Evolutionary conservation across 1,140 invertebrate species (phyloP), one percentile per base, ranked within the genome.

Genomic region (Physella acuta): DNA sequence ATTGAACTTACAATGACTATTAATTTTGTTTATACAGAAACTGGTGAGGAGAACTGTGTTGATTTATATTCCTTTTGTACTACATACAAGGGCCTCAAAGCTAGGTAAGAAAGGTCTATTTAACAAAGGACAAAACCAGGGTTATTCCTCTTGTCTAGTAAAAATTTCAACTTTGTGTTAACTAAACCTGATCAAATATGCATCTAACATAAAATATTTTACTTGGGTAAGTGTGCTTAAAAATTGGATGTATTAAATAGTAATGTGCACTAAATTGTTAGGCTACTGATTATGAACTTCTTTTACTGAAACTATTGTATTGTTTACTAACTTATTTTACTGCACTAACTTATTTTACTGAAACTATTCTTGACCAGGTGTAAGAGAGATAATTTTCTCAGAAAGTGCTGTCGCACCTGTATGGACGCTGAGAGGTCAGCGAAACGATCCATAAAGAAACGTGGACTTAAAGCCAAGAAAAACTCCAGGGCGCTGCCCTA

Each of bases 21-120:
- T n/a, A n/a, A n/a, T n/a, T n/a, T n/a, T n/a, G n/a, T n/a, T n/a
- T n/a, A 3, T 33, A 5, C 64, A 66, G 64, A 66, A 26, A 37
- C 36, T 1, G 0, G 33, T 4, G 64, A 56, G 33, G 53, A 56
- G 28, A 36, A 66, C 34, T 66, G 64, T 30, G 24, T 24, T 20
- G 52, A 66, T 30, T 56, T 55, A 37, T 66, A 66, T 37, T 56
- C 52, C 31, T 66, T 56, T 52, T 66, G 64, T n/a, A n/a, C 31
- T 17, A 30, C 33, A 3, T 66, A 66, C 37, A 37, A 2, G 14
- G 64, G 31, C 20, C 52, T 66, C 11, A 8, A 24, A n/a, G 30
- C 28, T 34, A 55, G 64, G 62, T 64, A 64, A 16, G 30, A n/a
- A n/a, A n/a, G n/a, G n/a, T n/a, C n/a, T n/a, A n/a, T n/a, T n/a